Evolutionary conservation across 2,888 invertebrate genomes (phyloP).

Genomic region (Trimorus sp.): DNA sequence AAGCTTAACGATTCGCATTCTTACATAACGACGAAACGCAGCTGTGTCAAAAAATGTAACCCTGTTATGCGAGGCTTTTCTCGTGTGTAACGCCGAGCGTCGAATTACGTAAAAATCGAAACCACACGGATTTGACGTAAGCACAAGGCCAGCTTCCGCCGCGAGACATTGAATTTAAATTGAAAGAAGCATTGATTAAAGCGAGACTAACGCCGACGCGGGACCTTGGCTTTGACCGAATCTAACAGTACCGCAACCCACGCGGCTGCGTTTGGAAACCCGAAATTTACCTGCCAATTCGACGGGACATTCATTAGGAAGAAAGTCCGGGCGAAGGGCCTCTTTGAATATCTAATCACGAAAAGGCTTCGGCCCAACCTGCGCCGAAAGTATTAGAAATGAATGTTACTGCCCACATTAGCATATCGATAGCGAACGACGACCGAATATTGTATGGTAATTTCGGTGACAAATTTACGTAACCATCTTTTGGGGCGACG

Average conservation of each 20-base stretch:
- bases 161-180: too few relatives aligned
- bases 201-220: background rate
- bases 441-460: too few relatives aligned
- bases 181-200: too few relatives aligned
- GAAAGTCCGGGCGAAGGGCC: slow-evolving; percentile 24
- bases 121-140: slow-evolving; percentile 21
- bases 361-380: slow-evolving; percentile 1
- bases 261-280: slow-evolving; percentile 18
- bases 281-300: slow-evolving; percentile 39
- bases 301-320: slow-evolving; percentile 33
- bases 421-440: slow-evolving; percentile 37
- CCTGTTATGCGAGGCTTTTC: slow-evolving; percentile 10
- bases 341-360: slow-evolving; percentile 49
- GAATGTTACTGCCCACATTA: slow-evolving; percentile 49
- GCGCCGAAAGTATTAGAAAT: slow-evolving; percentile 53
- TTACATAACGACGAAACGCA: slow-evolving; percentile 2
- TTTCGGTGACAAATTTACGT: too few relatives aligned
- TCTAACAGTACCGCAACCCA: slow-evolving; percentile 7
- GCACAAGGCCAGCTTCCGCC: background rate
- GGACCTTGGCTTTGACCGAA: slow-evolving; percentile 30
- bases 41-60: slow-evolving; percentile 24
- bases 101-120: slow-evolving; percentile 31
- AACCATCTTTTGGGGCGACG: too few relatives aligned
- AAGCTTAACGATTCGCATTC: too few relatives aligned
- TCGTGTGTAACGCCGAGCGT: slow-evolving; percentile 13